phyloP scores from a whole-genome alignment of 2,113 vertebrate species.

The Anthoscopus minutus region DNA sequence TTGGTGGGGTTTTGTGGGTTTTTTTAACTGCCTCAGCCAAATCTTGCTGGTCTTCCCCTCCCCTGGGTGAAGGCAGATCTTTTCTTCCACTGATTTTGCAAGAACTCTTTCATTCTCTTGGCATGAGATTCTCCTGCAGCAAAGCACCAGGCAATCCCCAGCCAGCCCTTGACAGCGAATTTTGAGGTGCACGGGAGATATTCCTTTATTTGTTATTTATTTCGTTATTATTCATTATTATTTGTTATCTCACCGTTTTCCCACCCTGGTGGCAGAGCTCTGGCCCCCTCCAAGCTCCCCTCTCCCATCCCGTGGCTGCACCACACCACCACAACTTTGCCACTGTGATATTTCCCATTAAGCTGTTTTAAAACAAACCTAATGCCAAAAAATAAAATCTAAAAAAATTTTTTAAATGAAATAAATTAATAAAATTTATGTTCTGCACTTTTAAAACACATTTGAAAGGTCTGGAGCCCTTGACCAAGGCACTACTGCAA shows the following conservation, averaged over 20 bases:
- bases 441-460: background rate
- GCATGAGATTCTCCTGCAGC: background rate
- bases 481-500: background rate
- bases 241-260: background rate
- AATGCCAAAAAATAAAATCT: no score
- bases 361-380: background rate
- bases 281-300: no score
- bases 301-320: background rate
- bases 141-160: background rate
- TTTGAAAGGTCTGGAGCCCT: background rate
- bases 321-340: rapidly evolving
- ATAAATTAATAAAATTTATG: rapidly evolving
- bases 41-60: background rate
- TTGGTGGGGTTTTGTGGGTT: background rate
- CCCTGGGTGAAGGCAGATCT: background rate
- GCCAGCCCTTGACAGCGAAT: background rate
- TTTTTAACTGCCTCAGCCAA: background rate
- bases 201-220: background rate
- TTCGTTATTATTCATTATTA: background rate
- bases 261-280: background rate
- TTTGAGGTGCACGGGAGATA: rapidly evolving
- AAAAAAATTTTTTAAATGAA: background rate
- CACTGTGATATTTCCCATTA: rapidly evolving
- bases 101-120: rapidly evolving
- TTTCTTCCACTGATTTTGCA: background rate